These are phyloP conservation scores for Narcine bancroftii DNA, from an alignment of 2,113 vertebrate species.

Conservation along the genomic window DNA sequence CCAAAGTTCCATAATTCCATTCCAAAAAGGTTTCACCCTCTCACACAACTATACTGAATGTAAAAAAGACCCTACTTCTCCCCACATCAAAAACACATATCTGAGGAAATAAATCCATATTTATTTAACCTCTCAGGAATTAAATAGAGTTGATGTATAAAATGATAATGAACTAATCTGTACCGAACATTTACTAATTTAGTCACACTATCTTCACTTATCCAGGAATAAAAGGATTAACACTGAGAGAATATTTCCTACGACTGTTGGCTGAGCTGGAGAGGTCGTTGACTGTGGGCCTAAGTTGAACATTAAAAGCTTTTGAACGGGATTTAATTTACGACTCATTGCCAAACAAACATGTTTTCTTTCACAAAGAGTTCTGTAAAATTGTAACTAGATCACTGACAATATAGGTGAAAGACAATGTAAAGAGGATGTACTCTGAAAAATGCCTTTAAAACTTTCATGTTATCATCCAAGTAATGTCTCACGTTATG, in stretches of 20 bases:
- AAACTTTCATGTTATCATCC: background rate
- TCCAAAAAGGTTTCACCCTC: too few relatives aligned
- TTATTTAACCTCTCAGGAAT: too few relatives aligned
- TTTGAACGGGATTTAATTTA: background rate
- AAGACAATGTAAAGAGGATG: background rate
- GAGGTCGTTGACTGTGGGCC: background rate
- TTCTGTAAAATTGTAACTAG: conserved; percentile 20
- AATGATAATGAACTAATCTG: too few relatives aligned
- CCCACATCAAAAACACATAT: too few relatives aligned
- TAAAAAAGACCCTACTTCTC: too few relatives aligned
- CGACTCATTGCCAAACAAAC: background rate
- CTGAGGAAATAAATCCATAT: too few relatives aligned
- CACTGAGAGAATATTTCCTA: background rate
- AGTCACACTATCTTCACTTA: too few relatives aligned
- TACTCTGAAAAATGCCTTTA: background rate
- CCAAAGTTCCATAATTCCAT: too few relatives aligned
- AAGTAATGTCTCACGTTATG: background rate
- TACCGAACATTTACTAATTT: too few relatives aligned
- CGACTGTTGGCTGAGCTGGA: background rate
- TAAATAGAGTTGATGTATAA: too few relatives aligned
- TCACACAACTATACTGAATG: too few relatives aligned
- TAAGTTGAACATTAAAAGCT: background rate
- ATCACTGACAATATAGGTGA: background rate
- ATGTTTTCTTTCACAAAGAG: conserved; percentile 12
- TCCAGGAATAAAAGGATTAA: background rate